Conservation (phyloP, 2,113 vertebrate genomes). For the Hassar affinis region DNA sequence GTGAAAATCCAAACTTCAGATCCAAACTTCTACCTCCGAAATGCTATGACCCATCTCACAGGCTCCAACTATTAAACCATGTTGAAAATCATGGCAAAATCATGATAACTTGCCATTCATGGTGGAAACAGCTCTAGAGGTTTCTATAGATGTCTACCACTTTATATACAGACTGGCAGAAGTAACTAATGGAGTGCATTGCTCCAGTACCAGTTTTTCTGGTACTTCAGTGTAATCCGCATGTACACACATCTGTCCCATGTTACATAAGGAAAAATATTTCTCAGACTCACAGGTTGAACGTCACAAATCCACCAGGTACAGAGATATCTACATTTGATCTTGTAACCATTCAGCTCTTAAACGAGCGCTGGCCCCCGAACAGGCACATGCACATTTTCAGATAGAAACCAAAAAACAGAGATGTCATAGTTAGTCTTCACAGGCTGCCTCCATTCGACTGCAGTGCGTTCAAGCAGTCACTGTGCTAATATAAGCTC, state of each 20-base stretch:
- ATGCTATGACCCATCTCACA: no score
- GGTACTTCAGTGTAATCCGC: not conserved
- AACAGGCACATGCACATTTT: not conserved
- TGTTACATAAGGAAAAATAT: not conserved
- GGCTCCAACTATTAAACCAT: no score
- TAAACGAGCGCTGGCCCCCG: not conserved
- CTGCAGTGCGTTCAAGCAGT: not conserved
- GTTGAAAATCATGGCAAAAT: no score
- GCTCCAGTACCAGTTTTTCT: no score
- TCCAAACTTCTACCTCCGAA: no score
- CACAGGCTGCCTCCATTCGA: not conserved
- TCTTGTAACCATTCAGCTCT: not conserved
- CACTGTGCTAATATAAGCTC: constrained; percentile 31
- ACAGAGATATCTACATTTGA: not conserved
- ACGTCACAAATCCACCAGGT: not conserved
- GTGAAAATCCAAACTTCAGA: no score
- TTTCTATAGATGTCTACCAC: no score
- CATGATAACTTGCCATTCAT: no score
- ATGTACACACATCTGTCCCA: not conserved
- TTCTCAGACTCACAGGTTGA: not conserved
- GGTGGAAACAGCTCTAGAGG: no score
- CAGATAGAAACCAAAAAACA: not conserved
- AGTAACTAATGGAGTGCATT: no score
- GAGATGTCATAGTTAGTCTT: constrained; percentile 18
- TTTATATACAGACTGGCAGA: no score